These are phyloP conservation scores for Psettodes erumei DNA, from an alignment of 2,113 vertebrate species.

Conservation along the genomic window DNA sequence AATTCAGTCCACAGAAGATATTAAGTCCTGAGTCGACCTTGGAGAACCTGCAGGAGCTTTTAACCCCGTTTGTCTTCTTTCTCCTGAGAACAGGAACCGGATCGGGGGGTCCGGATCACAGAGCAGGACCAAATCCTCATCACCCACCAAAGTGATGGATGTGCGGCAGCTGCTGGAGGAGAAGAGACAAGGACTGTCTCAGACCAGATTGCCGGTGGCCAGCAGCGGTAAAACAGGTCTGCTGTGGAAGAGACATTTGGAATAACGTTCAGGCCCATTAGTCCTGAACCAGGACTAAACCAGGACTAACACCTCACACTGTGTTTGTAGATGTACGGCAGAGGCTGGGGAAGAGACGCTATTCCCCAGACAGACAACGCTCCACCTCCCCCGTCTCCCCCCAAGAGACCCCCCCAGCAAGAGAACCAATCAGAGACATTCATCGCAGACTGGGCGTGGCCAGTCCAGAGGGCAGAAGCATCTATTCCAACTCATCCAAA, in stretches of 20 bases:
- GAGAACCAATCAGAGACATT: constrained; percentile 91
- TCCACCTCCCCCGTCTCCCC: constrained; percentile 75
- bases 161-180: constrained; percentile 94
- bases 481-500: constrained; percentile 85
- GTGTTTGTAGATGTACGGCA: constrained; percentile 88
- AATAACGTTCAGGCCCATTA: no score
- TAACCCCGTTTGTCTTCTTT: neutral
- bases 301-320: no score
- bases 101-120: constrained; percentile 78
- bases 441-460: constrained; percentile 92
- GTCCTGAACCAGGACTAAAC: no score
- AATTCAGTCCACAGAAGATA: no score
- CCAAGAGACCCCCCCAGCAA: constrained; percentile 77
- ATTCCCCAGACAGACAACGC: constrained; percentile 87
- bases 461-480: constrained; percentile 83
- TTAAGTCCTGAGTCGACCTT: no score
- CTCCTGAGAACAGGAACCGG: constrained; percentile 80
- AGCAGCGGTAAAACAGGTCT: constrained; percentile 86
- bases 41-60: no score
- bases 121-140: constrained; percentile 79
- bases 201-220: constrained; percentile 48
- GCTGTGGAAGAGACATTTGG: neutral
- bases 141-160: constrained; percentile 88
- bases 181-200: constrained; percentile 87
- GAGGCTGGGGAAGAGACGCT: constrained; percentile 91